phyloP scores from a whole-genome alignment of 2,888 invertebrate species.

The Notodonta dromedarius region DNA sequence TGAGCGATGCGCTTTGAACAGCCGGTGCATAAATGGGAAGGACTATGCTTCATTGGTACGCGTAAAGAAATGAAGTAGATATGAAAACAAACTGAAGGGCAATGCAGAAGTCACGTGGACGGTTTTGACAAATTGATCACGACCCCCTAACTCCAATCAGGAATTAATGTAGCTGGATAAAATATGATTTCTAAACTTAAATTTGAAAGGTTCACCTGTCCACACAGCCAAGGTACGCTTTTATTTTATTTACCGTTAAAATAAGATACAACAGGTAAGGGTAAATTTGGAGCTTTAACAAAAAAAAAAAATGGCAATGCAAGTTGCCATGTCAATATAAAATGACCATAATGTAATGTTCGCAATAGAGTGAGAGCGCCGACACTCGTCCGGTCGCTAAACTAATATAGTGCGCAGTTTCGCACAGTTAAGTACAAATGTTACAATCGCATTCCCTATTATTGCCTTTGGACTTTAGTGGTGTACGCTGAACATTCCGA shows the following conservation, averaged over 20 bases:
- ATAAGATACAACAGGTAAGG: too few relatives aligned
- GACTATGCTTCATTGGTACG: neutral
- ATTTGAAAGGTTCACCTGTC: too few relatives aligned
- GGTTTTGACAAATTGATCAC: too few relatives aligned
- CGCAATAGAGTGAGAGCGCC: neutral
- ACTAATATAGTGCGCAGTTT: conserved; percentile 29
- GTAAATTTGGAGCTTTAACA: too few relatives aligned
- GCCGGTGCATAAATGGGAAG: neutral
- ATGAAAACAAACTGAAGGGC: too few relatives aligned
- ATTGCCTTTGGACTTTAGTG: conserved; percentile 35
- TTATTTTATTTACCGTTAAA: too few relatives aligned
- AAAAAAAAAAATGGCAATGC: neutral
- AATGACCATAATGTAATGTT: neutral
- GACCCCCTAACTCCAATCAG: too few relatives aligned
- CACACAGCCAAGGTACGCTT: too few relatives aligned
- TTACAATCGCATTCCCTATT: conserved; percentile 40
- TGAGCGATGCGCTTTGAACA: neutral
- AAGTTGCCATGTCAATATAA: neutral
- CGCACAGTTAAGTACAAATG: conserved; percentile 41
- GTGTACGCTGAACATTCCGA: conserved; percentile 35
- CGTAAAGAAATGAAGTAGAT: neutral
- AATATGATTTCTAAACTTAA: too few relatives aligned
- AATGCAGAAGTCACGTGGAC: too few relatives aligned
- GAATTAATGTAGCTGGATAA: too few relatives aligned
- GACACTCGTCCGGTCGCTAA: conserved; percentile 12